Base-by-base conservation (phyloP, 2,113 vertebrate genomes). In the Myrmecophaga tridactyla region DNA sequence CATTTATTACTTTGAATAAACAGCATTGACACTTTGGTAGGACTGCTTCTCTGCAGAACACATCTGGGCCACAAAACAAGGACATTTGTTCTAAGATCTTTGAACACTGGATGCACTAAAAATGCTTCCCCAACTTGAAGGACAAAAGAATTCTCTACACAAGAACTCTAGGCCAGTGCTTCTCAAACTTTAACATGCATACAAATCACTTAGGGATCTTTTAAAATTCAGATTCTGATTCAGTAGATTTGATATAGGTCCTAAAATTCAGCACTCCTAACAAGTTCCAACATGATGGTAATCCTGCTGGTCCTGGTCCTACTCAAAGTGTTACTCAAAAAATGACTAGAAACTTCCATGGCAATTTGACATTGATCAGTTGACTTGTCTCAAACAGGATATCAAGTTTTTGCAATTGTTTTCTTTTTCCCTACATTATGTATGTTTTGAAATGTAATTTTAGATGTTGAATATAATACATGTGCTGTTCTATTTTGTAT, bases 1-100 rank as follows among this genome's bases (percentile, higher is more conserved):
- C 56, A 86, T 96, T 97, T 94, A 96, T 97, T 93, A 94, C 65
- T 96, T 96, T 85, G 60, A 97, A 93, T 76, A 92, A 95, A 96
- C 63, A 97, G 63, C 7, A 94, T 96, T 92, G 86, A 96, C 84
- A 96, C 70, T 85, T 93, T 87, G 77, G 92, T 83, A 88, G 41
- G 36, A 90, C 39, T 91, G 53, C 41, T 92, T 86, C 51, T 94
- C 82, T 94, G 92, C 62, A 96, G 86, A 93, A 90, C 67, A 82
- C 20, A 95, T 83, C 48, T 92, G 70, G 56, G 90, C 21, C 67
- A 94, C 77, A 90, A 96, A 92, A 95, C 70, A 96, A 95, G 72
- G 69, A 86, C 29, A 63, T 90, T 89, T 93, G 63, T 95, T 95
- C 83, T 86, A 92, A 90, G 46, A 27, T 94, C 73, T 85, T 92